A percentile compares a stretch with the other conserved stretches of the same genome.
Evolutionary conservation across 2,797 vertebrate genomes (phyloP).

Genomic region (Sciurus vulgaris): DNA sequence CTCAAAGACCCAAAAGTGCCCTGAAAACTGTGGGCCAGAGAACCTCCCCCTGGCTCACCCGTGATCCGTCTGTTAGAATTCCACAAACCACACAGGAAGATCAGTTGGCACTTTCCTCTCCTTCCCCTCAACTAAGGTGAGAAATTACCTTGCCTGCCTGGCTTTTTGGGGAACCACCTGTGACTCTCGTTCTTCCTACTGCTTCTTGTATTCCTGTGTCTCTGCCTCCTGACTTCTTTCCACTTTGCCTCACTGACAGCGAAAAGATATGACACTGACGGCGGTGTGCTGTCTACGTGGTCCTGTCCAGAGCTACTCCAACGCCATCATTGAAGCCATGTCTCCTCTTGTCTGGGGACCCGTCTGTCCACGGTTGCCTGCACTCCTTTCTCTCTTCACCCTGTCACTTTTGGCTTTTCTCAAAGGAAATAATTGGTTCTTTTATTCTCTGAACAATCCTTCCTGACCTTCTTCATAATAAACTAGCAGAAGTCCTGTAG

Average conservation of each 20-base stretch:
- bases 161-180: not conserved
- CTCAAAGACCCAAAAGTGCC: not conserved
- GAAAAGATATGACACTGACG: not conserved
- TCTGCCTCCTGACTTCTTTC: not conserved
- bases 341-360: not conserved
- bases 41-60: not conserved
- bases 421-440: not conserved
- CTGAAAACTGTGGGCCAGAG: not conserved
- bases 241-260: not conserved
- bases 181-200: not conserved
- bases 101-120: not conserved
- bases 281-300: not conserved
- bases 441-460: slow-evolving; percentile 50
- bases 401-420: not conserved
- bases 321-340: not conserved
- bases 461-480: slow-evolving; percentile 30
- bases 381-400: not conserved
- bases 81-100: not conserved
- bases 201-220: not conserved
- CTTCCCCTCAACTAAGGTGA: not conserved
- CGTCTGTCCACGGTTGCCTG: not conserved
- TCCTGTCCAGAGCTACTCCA: not conserved
- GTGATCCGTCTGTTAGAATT: not conserved
- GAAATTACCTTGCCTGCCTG: not conserved
- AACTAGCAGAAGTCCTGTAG: not conserved